Evolutionary conservation across 2,888 invertebrate genomes (phyloP).

Genomic region (Zygaena filipendulae): DNA sequence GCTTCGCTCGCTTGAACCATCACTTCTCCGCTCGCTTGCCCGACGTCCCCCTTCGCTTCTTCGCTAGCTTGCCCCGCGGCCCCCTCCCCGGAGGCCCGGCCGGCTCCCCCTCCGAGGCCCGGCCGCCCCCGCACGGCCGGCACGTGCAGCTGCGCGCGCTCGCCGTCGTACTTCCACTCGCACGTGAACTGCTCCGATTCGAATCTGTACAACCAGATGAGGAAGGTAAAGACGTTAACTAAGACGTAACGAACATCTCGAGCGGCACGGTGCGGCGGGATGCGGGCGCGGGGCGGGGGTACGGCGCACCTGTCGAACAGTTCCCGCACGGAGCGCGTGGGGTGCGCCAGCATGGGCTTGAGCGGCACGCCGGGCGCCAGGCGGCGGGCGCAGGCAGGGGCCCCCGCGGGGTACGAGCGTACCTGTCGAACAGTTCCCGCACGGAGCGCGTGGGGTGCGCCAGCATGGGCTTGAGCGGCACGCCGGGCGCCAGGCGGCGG

Average conservation of each 20-base stretch:
- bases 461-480: conserved; percentile 98
- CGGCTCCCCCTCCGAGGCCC: too few relatives aligned
- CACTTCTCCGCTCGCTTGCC: too few relatives aligned
- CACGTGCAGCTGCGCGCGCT: conserved; percentile 88
- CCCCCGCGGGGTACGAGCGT: too few relatives aligned
- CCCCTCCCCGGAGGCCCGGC: conserved; percentile 93
- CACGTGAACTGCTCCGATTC: conserved; percentile 92
- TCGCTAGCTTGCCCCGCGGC: conserved; percentile 68
- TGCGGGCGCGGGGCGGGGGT: too few relatives aligned
- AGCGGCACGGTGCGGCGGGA: too few relatives aligned
- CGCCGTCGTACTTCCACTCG: conserved; percentile 99
- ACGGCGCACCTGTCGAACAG: conserved; percentile 82
- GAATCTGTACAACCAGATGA: conserved; percentile 62
- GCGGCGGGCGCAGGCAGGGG: too few relatives aligned
- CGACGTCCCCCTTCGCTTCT: too few relatives aligned
- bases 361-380: too few relatives aligned
- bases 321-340: conserved; percentile 93
- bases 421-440: conserved; percentile 84
- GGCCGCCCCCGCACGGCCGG: conserved; percentile 44
- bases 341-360: conserved; percentile 99
- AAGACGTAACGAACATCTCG: too few relatives aligned
- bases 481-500: conserved; percentile 92
- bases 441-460: conserved; percentile 98
- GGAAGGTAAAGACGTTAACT: too few relatives aligned
- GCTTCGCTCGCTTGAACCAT: too few relatives aligned